Percentiles rank a stretch among this genome's conserved stretches.
Conservation (phyloP, 1,140 invertebrate genomes). For the Centruroides vittatus region DNA sequence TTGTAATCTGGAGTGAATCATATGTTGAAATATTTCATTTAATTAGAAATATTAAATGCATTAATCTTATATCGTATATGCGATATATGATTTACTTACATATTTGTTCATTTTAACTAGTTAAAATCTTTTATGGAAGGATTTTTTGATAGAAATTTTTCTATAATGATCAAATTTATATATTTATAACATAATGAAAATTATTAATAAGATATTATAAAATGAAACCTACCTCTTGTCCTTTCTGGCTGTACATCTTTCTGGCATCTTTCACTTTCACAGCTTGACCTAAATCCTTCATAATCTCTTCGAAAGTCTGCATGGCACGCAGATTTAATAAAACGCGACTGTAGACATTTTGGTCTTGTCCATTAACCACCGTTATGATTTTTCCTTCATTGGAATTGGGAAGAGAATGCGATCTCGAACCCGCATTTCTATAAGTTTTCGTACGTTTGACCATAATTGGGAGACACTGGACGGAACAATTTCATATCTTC, state of each 20-base stretch:
- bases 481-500: slow-evolving; percentile 20
- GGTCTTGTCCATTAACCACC: slow-evolving; percentile 81
- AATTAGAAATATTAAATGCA: no score
- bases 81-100: no score
- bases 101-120: no score
- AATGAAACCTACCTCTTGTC: slow-evolving; percentile 56
- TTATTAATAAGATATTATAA: no score
- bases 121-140: no score
- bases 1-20: no score
- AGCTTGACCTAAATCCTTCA: slow-evolving; percentile 81
- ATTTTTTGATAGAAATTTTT: no score
- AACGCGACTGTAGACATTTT: slow-evolving; percentile 63
- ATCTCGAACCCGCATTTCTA: neutral
- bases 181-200: no score
- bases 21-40: no score
- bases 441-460: slow-evolving; percentile 36
- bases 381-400: slow-evolving; percentile 59
- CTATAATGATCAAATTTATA: no score
- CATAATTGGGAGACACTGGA: slow-evolving; percentile 14
- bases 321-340: slow-evolving; percentile 78
- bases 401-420: slow-evolving; percentile 23
- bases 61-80: no score
- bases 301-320: slow-evolving; percentile 87
- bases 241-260: slow-evolving; percentile 75
- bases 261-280: slow-evolving; percentile 75